A percentile compares a stretch with the other conserved stretches of the same genome.
Conservation (phyloP, 2,113 vertebrate genomes). For the Uropsilus gracilis region DNA sequence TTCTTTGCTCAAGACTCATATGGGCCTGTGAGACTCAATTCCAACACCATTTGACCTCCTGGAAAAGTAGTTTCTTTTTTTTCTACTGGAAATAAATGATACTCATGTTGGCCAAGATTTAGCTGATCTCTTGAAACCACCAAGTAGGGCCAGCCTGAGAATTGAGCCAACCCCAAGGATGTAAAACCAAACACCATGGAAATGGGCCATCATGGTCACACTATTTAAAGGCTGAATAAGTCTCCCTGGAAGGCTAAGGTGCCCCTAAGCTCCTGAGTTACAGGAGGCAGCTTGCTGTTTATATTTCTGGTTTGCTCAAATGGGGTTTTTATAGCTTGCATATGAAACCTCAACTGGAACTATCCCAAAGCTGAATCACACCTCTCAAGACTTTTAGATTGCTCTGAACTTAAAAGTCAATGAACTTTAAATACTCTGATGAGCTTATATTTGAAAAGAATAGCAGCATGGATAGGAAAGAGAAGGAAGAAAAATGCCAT, state of each 20-base stretch:
- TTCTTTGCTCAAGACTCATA: not conserved
- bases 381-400: not conserved
- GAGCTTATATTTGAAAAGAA: not conserved
- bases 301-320: not conserved
- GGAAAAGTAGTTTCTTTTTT: not conserved
- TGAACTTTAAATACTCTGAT: not conserved
- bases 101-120: not conserved
- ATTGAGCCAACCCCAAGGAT: no score
- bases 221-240: not conserved
- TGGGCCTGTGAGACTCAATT: not conserved
- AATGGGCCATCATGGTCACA: not conserved
- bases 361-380: not conserved
- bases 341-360: fast-evolving
- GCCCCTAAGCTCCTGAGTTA: not conserved
- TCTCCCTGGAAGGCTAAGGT: not conserved
- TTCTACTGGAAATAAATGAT: not conserved
- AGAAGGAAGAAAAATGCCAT: not conserved
- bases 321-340: not conserved
- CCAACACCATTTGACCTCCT: not conserved
- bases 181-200: not conserved
- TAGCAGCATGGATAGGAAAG: fast-evolving
- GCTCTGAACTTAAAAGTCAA: not conserved
- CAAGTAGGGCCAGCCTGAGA: not conserved
- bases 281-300: not conserved
- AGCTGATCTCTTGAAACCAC: not conserved